These are phyloP conservation scores for Pocillopora verrucosa DNA, from an alignment of 64 coral and sea anemone species.

Conservation along the genomic window DNA sequence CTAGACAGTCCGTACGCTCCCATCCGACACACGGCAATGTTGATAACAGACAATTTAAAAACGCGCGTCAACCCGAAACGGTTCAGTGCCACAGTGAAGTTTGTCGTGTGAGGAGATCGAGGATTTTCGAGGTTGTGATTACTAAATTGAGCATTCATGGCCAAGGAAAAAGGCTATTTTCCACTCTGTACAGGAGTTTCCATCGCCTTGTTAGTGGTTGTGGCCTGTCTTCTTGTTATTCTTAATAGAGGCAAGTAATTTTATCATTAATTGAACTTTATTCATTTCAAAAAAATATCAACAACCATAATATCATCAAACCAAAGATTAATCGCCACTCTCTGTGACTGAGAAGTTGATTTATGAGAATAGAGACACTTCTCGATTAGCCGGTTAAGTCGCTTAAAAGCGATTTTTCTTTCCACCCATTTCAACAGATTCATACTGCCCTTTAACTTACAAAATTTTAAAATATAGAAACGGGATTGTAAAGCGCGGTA, in stretches of 20 bases:
- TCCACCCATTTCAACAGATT: too few relatives aligned
- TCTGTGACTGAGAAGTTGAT: too few relatives aligned
- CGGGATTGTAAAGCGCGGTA: too few relatives aligned
- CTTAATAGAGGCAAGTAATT: slow-evolving; percentile 15
- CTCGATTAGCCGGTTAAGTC: background rate
- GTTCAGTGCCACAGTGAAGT: background rate
- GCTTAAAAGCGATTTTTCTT: too few relatives aligned
- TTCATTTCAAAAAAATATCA: too few relatives aligned
- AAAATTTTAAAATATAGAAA: too few relatives aligned
- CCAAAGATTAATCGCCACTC: too few relatives aligned
- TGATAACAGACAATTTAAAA: background rate
- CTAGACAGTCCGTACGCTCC: background rate
- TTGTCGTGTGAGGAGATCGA: background rate
- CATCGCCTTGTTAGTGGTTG: background rate
- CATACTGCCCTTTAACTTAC: too few relatives aligned
- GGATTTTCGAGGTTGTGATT: background rate
- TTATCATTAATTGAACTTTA: background rate
- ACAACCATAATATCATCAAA: too few relatives aligned
- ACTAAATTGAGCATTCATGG: background rate
- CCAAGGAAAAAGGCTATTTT: background rate
- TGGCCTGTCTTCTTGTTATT: background rate
- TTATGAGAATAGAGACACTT: background rate
- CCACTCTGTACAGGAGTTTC: background rate
- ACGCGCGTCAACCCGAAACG: background rate
- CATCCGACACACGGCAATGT: background rate